Base-by-base conservation (phyloP, 2,797 vertebrate species). In the Cirrhinus mrigala region DNA sequence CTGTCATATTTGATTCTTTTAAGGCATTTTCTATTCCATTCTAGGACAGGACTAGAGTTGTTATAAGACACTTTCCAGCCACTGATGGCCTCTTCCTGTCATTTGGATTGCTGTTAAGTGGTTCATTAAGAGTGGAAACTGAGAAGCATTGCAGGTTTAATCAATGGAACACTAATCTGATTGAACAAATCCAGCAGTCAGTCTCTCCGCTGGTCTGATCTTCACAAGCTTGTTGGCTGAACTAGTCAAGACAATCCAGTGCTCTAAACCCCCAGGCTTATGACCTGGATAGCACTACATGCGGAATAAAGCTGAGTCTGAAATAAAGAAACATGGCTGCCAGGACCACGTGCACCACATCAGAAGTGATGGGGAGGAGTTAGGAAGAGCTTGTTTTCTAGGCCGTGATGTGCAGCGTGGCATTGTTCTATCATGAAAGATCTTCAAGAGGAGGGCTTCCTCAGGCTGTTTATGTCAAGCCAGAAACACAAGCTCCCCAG, bases 131-230 rank as follows among this genome's bases (percentile, higher is more conserved):
- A 33, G 62, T 60, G 46, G 15, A 8, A 60, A 40, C 37, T 80
- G 75, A 37, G 48, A 82, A 58, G 73, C 78, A 80, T 86, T 75
- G 82, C 81, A 52, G 73, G 82, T 87, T 50, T 83, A 84, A 89
- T 89, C 89, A 89, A 78, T 89, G 68, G 15, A 60, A 16, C 58
- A 12, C 71, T 89, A 87, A 90, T 89, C 86, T 82, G 85, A 88
- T 87, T 64, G 18, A 62, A 6, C 62, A 37, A 82, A 82, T 87
- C 87, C 85, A 89, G 86, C 85, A 82, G 87, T 86, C 85, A 58
- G 78, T 81, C 83, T 87, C 74, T 14, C 77, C 27, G 64, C 11
- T 82, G 27, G 58, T 77, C 48, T 73, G 82, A 86, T 60, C 82
- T 66, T 74, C 50, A 80, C 58, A 40, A 27, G 48, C 69, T 16